Evolutionary conservation across 2,797 vertebrate species (phyloP), one percentile per base, ranked within the genome.

Genomic region (Poecilia velifera): DNA sequence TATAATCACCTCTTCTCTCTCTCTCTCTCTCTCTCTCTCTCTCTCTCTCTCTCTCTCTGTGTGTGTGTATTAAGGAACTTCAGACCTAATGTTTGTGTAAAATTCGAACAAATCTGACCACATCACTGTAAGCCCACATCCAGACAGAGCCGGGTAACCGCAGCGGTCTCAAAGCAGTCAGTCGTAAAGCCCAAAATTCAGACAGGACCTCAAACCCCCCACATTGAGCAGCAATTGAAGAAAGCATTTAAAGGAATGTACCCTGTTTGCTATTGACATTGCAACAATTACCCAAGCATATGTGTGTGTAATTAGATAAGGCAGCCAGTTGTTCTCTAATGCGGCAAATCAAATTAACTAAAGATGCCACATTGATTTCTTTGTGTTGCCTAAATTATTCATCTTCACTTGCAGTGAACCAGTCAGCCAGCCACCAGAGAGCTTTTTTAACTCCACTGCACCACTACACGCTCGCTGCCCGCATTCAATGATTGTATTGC

Each of bases 331-430:
- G 94, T 94, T 94, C 92, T 93, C 92, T 95, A 94, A 96, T 93
- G 93, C 93, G 73, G 90, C 92, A 95, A 94, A 95, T 95, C 92
- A 95, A 95, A 95, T 95, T 94, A 95, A 93, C 91, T 93, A 94
- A 93, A 94, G 93, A 95, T 94, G 92, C 94, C 92, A 92, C 92
- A 96, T 96, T 91, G 94, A 96, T 96, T 95, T 93, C 91, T 92
- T 93, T 93, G 92, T 94, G 92, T 93, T 92, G 82, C 92, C 81
- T 93, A 94, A 96, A 95, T 95, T 95, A 95, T 95, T 94, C 90
- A 94, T 96, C 90, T 93, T 93, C 91, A 89, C 89, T 93, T 85
- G 85, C 92, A 87, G 82, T 83, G 84, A 94, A 92, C 88, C 92
- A 91, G 85, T 88, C 91, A 89, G 82, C 90, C 79, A 80, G 85